Evolutionary conservation across 2,888 invertebrate genomes (phyloP), one percentile per base, ranked within the genome.

Genomic region (Tuberolachnus salignus): DNA sequence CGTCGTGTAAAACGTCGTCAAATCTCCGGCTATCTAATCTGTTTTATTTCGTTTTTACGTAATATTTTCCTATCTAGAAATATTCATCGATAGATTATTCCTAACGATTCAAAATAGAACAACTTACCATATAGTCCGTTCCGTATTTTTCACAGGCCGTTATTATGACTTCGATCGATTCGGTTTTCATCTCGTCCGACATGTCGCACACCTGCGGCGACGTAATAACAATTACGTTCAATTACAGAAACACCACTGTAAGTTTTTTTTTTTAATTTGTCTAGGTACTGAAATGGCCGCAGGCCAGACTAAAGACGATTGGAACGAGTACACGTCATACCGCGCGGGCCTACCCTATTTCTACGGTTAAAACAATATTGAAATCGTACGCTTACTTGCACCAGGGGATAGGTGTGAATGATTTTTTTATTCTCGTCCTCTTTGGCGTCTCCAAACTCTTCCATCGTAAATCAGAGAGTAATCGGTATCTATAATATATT

Each of bases 91-190:
- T n/a, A n/a, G n/a, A n/a, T n/a, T n/a, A n/a, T n/a, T n/a, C n/a
- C n/a, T n/a, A n/a, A n/a, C n/a, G n/a, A n/a, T n/a, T n/a, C n/a
- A n/a, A n/a, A n/a, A n/a, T n/a, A n/a, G n/a, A n/a, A n/a, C n/a
- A n/a, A n/a, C 83, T 84, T 86, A 91, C 92, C 88, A 92, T 92
- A 86, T 95, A 94, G 87, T 95, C 97, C 10, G 90, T 87, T 0
- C 94, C 87, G 86, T 89, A 92, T 87, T 97, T 97, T 87, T 98
- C 97, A 85, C 96, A 95, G 0, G 97, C 97, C 3, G 95, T 94
- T 73, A 96, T 94, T 82, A 94, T 93, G 82, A 96, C 86, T 86
- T 97, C 97, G 86, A 97, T 90, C 0, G 93, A 92, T 87, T 98
- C 97, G 46, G 89, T 89, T 83, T 92, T 92, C 91, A 96, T 94